Base-by-base conservation (phyloP, 1,140 invertebrate species). In the Brachionus rotundiformis region DNA sequence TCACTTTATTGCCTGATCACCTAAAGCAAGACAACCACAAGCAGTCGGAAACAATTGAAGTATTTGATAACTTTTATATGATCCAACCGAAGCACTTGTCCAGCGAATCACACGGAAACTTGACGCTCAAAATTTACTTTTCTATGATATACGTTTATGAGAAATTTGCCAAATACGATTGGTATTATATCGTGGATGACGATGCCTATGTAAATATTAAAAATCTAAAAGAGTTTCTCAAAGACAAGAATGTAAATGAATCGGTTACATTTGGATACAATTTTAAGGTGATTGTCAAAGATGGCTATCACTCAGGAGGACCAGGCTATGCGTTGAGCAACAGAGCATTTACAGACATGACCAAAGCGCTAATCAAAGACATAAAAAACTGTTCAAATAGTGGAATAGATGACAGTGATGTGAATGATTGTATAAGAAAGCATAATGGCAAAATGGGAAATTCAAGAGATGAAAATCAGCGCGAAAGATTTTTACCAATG, bases 181-280 rank as follows among this genome's bases (percentile, higher is more conserved):
- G 94, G 94, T 95, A 95, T 86, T 89, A 96, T 82, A 97, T 96
- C 88, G 94, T 94, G 29, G 95, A 97, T 85, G 94, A 96, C 87
- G 95, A 97, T 85, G 96, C 95, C 88, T 95, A 88, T 90, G 92
- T 91, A 13, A 86, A 89, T 10, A 75, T 89, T 10, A 88, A 89
- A 83, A 90, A 90, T 83, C 82, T 90, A 10, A 83, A 87, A 25
- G 82, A 85, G 63, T 85, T 88, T 41, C 82, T 89, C 31, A 82
- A 82, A 13, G 77, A 82, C 11, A 83, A 84, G 79, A 49, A 82
- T 83, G 61, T 79, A 63, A 81, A 79, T 63, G 82, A 71, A 71
- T 82, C 84, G 29, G 83, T 84, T 4, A 61, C 29, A 6, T 80
- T 33, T 80, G 77, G 77, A 11, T 80, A 80, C 27, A 65, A 80